Percentiles rank a stretch among this genome's conserved stretches.
phyloP scores from a whole-genome alignment of 2,888 invertebrate genomes.

The Zootermopsis nevadensis region DNA sequence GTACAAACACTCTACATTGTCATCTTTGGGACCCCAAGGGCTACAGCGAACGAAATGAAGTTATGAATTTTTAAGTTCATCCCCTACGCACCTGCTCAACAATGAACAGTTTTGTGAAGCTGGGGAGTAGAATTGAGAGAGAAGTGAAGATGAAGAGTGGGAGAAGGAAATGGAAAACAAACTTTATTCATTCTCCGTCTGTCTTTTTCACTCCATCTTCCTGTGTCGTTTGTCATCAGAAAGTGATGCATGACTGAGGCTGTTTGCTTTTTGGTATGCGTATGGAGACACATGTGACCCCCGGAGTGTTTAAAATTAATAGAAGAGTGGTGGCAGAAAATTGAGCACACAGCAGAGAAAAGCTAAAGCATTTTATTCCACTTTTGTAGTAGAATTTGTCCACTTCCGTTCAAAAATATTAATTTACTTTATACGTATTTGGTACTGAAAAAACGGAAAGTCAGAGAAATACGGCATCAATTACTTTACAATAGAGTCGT shows the following conservation, averaged over 20 bases:
- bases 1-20: constrained; percentile 13
- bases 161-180: constrained; percentile 48
- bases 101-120: constrained; percentile 39
- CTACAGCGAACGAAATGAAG: constrained; percentile 44
- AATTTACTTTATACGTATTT: no score
- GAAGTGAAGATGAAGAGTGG: constrained; percentile 36
- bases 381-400: not conserved
- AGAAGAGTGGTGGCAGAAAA: not conserved
- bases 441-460: no score
- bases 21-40: constrained; percentile 15
- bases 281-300: constrained; percentile 11
- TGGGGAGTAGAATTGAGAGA: constrained; percentile 17
- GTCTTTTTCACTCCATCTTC: not conserved
- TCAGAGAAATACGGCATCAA: no score
- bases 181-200: constrained; percentile 43
- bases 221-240: constrained; percentile 17
- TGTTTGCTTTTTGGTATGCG: constrained; percentile 20
- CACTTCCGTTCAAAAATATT: no score
- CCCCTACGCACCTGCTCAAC: constrained; percentile 7
- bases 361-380: not conserved
- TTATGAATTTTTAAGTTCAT: constrained; percentile 49
- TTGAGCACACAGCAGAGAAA: not conserved
- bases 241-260: not conserved
- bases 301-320: constrained; percentile 27
- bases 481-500: no score